Evolutionary conservation across 2,113 vertebrate species (phyloP), one percentile per base, ranked within the genome.

Genomic region (Nerophis lumbriciformis): DNA sequence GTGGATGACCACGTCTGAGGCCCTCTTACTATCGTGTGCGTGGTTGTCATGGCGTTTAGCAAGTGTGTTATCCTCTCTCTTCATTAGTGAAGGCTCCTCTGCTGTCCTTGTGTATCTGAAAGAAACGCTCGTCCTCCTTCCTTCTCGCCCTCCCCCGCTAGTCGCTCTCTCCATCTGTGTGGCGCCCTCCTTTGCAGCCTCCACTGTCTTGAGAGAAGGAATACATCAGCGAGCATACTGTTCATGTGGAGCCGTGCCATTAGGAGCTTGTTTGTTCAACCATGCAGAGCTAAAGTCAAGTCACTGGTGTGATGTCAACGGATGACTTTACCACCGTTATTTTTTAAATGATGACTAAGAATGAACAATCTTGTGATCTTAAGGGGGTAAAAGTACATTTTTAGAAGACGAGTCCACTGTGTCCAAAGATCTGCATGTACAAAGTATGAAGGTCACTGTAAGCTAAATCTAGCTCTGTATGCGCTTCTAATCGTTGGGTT

Each of bases 111-210:
- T 16, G 1, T 52, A n/a, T 78, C 65, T 62, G 9, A 48, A 48
- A 48, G 5, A 36, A 13, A 42, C 57, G 5, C 15, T 63, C 35
- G 6, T 51, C 47, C 38, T 44, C 14, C 48, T 48, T 0, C 15
- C 47, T 53, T 55, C 28, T 3, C 53, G 15, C 52, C 15, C 4
- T 64, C 48, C 66, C 60, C 66, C 67, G 56, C 49, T 60, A 61
- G 65, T 73, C 28, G 55, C 53, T n/a, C 65, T 53, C 73, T 83
- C 80, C 73, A 79, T 83, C 78, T 83, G 79, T 66, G 76, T 66
- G 61, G 48, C 71, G 51, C 63, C 67, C 58, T 55, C 64, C 55
- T 47, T 52, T 50, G 11, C 66, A 69, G 28, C 54, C 64, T 68
- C 61, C 48, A 66, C 58, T 6, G 13, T 66, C 59, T 72, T 59